Evolutionary conservation across 2,113 vertebrate genomes (phyloP), one percentile per base, ranked within the genome.

Genomic region (Sceloporus tristichus): DNA sequence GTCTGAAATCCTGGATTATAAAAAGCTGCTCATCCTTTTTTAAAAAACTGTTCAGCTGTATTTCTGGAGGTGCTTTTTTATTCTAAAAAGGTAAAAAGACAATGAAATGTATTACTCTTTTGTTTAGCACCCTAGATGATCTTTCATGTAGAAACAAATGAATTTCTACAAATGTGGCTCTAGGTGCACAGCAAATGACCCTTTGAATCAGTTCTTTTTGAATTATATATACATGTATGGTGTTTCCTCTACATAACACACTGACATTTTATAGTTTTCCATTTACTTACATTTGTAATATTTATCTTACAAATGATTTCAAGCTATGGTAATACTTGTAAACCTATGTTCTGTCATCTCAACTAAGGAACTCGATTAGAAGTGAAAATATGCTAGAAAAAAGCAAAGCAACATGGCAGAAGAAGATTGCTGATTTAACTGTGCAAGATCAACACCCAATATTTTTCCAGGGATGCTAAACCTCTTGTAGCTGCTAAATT

Each of bases 401-500:
- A 94, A 88, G 90, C 92, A 92, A 89, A 94, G 93, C 95, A 96
- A 90, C 93, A 93, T 95, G 95, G 95, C 88, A 80, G 87, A 91
- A 89, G 91, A 94, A 94, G 95, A 94, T 96, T 96, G 97, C 94
- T 95, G 95, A 96, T 94, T 97, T 95, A 92, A 95, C 94, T 95
- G 91, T 86, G 91, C 90, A 94, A 94, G 94, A 96, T 96, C 97
- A 97, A 96, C 96, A 95, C 95, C 82, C 96, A 96, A 94, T 97
- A 97, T 96, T 97, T 97, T 96, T 97, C 95, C 96, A 96, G 95
- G 93, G 96, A 97, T 96, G 96, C 95, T 97, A 97, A 97, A 96
- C 96, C 96, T 96, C 96, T 96, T 97, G 93, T 97, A 97, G 94
- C 96, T 97, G 96, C 96, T 97, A 97, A 98, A 98, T 98, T 98